phyloP scores from a whole-genome alignment of 53 echinoderm and acorn worm genomes.

The Patiria pectinifera region DNA sequence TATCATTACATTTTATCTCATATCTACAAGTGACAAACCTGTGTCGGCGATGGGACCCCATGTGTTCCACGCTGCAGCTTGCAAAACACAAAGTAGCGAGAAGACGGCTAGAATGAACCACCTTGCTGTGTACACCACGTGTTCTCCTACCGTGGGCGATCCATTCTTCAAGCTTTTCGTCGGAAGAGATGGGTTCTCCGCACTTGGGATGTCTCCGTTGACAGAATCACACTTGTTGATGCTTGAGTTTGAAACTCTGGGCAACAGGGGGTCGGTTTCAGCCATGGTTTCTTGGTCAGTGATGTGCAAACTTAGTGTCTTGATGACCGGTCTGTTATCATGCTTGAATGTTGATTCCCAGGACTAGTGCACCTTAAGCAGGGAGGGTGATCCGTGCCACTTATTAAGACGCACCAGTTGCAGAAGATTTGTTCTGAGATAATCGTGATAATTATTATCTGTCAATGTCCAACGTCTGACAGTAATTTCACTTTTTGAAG shows the following conservation, averaged over 20 bases:
- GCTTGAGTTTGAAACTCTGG: no score
- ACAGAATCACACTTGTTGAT: background rate
- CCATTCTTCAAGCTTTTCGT: background rate
- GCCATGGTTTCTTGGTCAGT: background rate
- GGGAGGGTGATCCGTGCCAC: no score
- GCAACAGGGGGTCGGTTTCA: conserved; percentile 16
- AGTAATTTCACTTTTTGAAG: no score
- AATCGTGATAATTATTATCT: no score
- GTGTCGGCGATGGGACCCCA: conserved; percentile 96
- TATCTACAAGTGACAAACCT: conserved; percentile 33
- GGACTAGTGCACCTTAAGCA: no score
- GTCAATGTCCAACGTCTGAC: no score
- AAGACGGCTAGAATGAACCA: conserved; percentile 91
- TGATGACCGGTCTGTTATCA: no score
- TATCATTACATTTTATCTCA: no score
- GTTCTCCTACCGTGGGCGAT: background rate
- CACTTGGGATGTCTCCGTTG: background rate
- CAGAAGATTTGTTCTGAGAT: no score
- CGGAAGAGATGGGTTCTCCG: background rate
- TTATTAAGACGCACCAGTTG: no score
- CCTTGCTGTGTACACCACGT: conserved; percentile 71
- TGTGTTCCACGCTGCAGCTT: conserved; percentile 88
- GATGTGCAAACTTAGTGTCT: background rate
- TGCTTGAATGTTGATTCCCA: no score
- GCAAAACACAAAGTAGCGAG: conserved; percentile 66